Evolutionary conservation across 2,113 vertebrate species (phyloP), one percentile per base, ranked within the genome.

Genomic region (Rhinichthys klamathensis): DNA sequence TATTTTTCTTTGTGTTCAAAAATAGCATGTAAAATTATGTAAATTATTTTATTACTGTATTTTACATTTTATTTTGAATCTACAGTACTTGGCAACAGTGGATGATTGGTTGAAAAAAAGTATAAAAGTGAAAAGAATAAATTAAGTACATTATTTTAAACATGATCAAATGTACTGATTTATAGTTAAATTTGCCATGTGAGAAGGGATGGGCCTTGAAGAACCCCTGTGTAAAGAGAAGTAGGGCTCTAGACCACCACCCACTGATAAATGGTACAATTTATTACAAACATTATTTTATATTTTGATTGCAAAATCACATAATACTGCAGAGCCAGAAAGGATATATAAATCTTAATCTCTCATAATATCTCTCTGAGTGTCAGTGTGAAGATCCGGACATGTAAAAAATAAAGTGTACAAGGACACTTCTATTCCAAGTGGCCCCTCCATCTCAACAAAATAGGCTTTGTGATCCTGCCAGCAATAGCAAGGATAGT

Each of bases 391-490:
- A 88, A 58, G 38, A 56, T 82, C 78, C 73, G 86, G 84, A 83
- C 18, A 87, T 77, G 75, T 61, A 56, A 72, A 90, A 65, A 88
- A 83, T 84, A 90, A 91, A 88, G 89, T 90, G 76, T 75, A 85
- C 25, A 78, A 83, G 89, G 89, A 74, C 85, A 85, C 88, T 89
- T 84, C 87, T 86, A 51, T 85, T 83, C 87, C 25, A 85, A 78
- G n/a, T 70, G 91, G 90, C 89, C 88, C 85, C 88, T 85, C 54
- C 65, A 85, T 83, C 83, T 70, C 82, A 86, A 93, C 91, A 94
- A 89, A 90, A 91, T 92, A 91, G 35, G 85, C 92, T 94, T 93
- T 95, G 91, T 94, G 90, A 90, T 87, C 84, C 70, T 56, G 92
- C 94, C 94, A 95, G 92, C 73, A 90, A 89, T 88, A 93, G 92